Conservation (phyloP, 2,113 vertebrate genomes). For the Pleuronectes platessa region DNA sequence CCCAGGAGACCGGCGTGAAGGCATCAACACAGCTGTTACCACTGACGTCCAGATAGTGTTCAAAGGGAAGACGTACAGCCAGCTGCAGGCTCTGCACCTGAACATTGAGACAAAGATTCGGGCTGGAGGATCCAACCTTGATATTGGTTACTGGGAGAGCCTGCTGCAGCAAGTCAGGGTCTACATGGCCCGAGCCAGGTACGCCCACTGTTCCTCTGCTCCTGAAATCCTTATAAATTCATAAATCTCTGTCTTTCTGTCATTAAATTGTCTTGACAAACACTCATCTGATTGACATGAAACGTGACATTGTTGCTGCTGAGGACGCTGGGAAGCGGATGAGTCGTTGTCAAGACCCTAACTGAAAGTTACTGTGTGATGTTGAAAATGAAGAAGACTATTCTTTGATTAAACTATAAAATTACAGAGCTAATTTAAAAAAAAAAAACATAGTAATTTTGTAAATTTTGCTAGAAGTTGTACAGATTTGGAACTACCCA, state of each 20-base stretch:
- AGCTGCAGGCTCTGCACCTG: constrained; percentile 93
- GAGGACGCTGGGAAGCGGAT: neutral
- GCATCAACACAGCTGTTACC: constrained; percentile 95
- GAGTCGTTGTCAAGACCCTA: neutral
- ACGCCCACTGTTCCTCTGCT: neutral
- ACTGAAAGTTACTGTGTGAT: neutral
- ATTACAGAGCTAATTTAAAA: too few species aligned
- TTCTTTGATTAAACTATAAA: neutral
- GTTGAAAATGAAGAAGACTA: neutral
- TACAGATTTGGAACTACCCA: too few species aligned
- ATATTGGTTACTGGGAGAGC: constrained; percentile 99
- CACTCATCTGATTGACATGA: neutral
- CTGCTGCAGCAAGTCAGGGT: constrained; percentile 94
- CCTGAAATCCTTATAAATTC: neutral
- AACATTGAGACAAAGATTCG: constrained; percentile 95
- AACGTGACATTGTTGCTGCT: neutral
- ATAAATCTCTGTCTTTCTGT: neutral
- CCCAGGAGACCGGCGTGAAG: constrained; percentile 94
- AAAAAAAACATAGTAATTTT: too few species aligned
- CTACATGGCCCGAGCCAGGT: constrained; percentile 97
- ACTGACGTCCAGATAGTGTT: constrained; percentile 94
- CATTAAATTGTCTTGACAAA: neutral
- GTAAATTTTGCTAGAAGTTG: too few species aligned
- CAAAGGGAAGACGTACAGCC: constrained; percentile 97
- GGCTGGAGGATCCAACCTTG: constrained; percentile 92